phyloP scores from a whole-genome alignment of 2,888 invertebrate genomes.

The Piscicola geometra region DNA sequence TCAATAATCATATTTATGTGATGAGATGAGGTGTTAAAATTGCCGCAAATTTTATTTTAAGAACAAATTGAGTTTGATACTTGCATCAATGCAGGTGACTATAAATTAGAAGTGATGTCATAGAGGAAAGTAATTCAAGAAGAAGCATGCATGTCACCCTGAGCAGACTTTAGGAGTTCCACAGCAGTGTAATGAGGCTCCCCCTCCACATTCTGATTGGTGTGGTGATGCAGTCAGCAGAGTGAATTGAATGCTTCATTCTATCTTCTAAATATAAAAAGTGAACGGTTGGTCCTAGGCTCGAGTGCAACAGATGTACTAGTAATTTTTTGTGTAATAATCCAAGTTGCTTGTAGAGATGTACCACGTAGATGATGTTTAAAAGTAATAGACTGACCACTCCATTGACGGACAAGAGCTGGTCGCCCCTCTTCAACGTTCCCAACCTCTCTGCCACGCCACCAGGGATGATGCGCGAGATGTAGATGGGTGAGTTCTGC shows the following conservation, averaged over 20 bases:
- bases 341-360: too few species aligned
- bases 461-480: constrained; percentile 92
- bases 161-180: constrained; percentile 90
- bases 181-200: constrained; percentile 99
- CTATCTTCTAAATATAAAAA: too few species aligned
- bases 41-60: too few species aligned
- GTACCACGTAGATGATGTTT: too few species aligned
- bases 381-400: too few species aligned
- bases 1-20: background rate
- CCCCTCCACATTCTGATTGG: constrained; percentile 83
- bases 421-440: constrained; percentile 93
- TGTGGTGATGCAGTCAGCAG: too few species aligned
- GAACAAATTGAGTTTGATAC: background rate
- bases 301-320: too few species aligned
- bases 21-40: background rate
- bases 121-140: background rate
- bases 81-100: too few species aligned
- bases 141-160: constrained; percentile 64
- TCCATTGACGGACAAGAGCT: constrained; percentile 93
- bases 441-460: constrained; percentile 97
- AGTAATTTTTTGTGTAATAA: too few species aligned
- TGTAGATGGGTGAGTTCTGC: constrained; percentile 98
- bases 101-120: background rate
- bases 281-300: too few species aligned
- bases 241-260: too few species aligned